Base-by-base conservation (phyloP, 2,888 invertebrate genomes). In the Tortricodes alternella region DNA sequence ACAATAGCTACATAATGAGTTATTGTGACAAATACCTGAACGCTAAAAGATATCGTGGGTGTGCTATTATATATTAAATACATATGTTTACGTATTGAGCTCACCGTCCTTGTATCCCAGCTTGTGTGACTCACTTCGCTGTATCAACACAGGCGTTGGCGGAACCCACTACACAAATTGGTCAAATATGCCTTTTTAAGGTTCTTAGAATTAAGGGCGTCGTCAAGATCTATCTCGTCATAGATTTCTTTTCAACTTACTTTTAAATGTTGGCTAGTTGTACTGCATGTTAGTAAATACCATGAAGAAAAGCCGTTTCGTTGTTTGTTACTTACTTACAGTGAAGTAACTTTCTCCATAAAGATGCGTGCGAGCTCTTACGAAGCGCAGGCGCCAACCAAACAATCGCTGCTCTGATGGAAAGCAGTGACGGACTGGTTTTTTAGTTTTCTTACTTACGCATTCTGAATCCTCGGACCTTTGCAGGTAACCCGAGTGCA, bases 41-140 rank as follows among this genome's bases (percentile, higher is more conserved):
- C n/a, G n/a, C n/a, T n/a, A 44, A 58, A 50, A 56, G 44, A 19
- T 50, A 50, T 53, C 46, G 59, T 59, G 39, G 59, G 59, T 55
- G 59, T 27, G 24, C 41, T 29, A 49, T 58, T 70, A 73, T 70
- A 65, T 75, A 81, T 80, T 78, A 72, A 78, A 78, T 81, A 76
- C 72, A 77, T 71, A 77, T 84, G 75, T 76, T 79, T 79, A 69
- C 70, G 65, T 71, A 71, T 71, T 77, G 83, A 79, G 74, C 79
- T 84, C 82, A 81, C 75, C 75, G 86, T 85, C 89, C 89, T 89
- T 89, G 89, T 74, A 78, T 79, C 73, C 66, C 73, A 72, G 68
- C 71, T 65, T 74, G 71, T 74, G 81, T 89, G 89, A 89, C 85
- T 89, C 89, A 89, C 76, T 79, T 86, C 89, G 89, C 76, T 80